Evolutionary conservation across 2,888 invertebrate genomes (phyloP), one percentile per base, ranked within the genome.

Genomic region (Drosophila tripunctata): DNA sequence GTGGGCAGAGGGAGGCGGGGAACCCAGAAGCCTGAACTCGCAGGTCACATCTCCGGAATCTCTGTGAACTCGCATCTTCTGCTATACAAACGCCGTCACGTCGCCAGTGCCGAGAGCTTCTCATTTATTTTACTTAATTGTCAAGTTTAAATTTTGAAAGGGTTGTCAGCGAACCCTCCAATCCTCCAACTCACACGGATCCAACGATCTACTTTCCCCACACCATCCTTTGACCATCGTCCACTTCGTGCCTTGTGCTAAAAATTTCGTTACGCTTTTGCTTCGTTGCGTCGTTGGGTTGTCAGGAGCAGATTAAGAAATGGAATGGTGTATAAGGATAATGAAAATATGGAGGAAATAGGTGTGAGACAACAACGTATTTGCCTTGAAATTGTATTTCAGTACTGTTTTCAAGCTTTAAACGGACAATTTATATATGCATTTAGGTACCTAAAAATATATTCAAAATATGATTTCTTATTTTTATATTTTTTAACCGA

Each of bases 41-140:
- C 67, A 71, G 66, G 60, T 70, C 71, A 51, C 72, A 56, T 45
- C 56, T 62, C 62, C 38, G 33, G 27, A 45, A 51, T 31, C 54
- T 43, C 67, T 44, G 44, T 41, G 40, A 22, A 14, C 56, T 65
- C 69, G 70, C 84, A 81, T 84, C 84, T 80, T 80, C 27, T 70
- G 63, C 36, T 70, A 67, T 58, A 60, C 74, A 75, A 50, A 36
- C 27, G 36, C 15, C 84, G 76, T 80, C 81, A 80, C 81, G 81
- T 83, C 69, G 60, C 62, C 69, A 58, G 48, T 58, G 67, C 62
- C 65, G 78, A 67, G 67, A 68, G 69, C 78, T 79, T 67, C 83
- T 89, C 88, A 89, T 88, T 88, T 87, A 88, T 88, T 87, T 87
- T 88, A 87, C 89, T 87, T 87, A 88, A 89, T 88, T 86, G 87